A percentile compares a stretch with the other conserved stretches of the same genome.
These are phyloP conservation scores for Orthonevra nobilis DNA, from an alignment of 2,888 invertebrate species.

Conservation along the genomic window DNA sequence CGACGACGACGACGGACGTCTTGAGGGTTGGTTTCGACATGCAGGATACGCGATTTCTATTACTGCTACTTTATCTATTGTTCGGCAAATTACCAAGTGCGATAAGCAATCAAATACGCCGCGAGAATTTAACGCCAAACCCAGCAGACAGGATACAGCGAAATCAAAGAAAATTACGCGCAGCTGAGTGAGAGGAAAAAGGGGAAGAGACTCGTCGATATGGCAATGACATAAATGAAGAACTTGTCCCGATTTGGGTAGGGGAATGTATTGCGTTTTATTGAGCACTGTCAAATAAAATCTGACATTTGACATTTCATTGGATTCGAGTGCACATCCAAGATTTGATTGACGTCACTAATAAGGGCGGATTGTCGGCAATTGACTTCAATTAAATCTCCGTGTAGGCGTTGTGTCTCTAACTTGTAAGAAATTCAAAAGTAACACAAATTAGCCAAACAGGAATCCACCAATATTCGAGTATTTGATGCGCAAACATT, in stretches of 20 bases:
- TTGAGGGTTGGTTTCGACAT: too few species aligned
- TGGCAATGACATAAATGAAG: background rate
- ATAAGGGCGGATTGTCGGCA: too few species aligned
- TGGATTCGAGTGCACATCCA: too few species aligned
- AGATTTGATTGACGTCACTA: too few species aligned
- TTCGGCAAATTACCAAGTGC: conserved; percentile 46
- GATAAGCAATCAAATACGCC: conserved; percentile 44
- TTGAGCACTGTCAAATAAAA: conserved; percentile 9
- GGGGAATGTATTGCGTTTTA: background rate
- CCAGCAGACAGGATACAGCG: background rate
- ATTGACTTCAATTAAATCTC: too few species aligned
- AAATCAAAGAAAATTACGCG: conserved; percentile 4
- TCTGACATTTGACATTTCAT: background rate
- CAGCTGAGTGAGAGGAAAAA: background rate
- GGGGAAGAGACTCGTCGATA: background rate
- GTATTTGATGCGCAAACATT: too few species aligned
- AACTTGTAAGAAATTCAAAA: too few species aligned
- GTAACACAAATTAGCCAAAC: too few species aligned
- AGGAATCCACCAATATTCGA: too few species aligned
- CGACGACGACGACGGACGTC: background rate
- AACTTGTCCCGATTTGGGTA: background rate
- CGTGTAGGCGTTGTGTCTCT: too few species aligned
- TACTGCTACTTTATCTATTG: conserved; percentile 44
- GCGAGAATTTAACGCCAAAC: background rate
- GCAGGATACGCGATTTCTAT: conserved; percentile 29